A percentile compares a stretch with the other conserved stretches of the same genome.
These are phyloP conservation scores for Arctocebus calabarensis DNA, from an alignment of 2,797 vertebrate genomes.

Conservation along the genomic window DNA sequence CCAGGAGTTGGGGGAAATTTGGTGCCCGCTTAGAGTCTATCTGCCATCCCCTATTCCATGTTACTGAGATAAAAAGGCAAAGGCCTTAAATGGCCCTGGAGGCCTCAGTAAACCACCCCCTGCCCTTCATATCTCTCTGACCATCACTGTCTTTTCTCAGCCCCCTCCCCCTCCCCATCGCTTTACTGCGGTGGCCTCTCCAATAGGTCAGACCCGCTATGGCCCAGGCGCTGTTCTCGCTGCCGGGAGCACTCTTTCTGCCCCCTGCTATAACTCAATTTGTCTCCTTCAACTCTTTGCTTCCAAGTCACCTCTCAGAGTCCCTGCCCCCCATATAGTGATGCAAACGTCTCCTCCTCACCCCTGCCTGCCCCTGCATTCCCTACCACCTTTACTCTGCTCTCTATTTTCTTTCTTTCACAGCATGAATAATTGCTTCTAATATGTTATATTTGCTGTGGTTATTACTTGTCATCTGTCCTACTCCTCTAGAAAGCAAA, in stretches of 20 bases:
- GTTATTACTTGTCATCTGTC: not conserved
- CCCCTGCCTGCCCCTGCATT: rapidly evolving
- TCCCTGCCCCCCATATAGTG: not conserved
- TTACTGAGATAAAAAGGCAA: not conserved
- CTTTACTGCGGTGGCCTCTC: rapidly evolving
- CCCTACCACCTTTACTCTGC: not conserved
- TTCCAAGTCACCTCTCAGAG: not conserved
- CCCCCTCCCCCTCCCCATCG: not conserved
- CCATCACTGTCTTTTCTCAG: no score
- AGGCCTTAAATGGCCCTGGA: not conserved
- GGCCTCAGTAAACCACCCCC: no score
- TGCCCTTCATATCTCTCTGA: not conserved
- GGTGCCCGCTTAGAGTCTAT: not conserved
- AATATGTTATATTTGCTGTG: not conserved
- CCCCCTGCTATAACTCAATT: not conserved
- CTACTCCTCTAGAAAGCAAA: not conserved
- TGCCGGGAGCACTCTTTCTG: not conserved
- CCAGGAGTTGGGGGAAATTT: not conserved
- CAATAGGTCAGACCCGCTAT: not conserved
- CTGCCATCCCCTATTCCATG: no score
- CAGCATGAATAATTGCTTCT: not conserved
- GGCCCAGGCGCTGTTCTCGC: not conserved
- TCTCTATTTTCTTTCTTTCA: not conserved
- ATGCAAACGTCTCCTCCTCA: rapidly evolving
- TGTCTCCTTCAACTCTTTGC: not conserved